Evolutionary conservation across 2,113 vertebrate genomes (phyloP).

Genomic region (Albula goreensis): DNA sequence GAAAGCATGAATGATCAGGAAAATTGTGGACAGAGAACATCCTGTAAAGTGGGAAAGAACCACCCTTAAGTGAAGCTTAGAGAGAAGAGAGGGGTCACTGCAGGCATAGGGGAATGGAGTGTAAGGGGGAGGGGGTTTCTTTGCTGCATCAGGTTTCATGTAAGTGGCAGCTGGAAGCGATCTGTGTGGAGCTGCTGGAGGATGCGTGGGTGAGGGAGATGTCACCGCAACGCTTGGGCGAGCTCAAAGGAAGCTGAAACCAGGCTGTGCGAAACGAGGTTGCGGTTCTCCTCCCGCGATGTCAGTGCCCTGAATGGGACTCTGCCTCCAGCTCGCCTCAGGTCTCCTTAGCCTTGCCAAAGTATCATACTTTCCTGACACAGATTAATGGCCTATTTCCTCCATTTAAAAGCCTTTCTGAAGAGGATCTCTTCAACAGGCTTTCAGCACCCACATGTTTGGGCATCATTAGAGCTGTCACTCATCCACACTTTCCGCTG

Average conservation of each 20-base stretch:
- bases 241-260: neutral
- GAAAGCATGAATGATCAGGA: too few species aligned
- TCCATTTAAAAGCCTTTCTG: neutral
- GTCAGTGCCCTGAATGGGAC: neutral
- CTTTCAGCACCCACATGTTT: neutral
- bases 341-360: too few species aligned
- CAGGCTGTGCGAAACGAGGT: neutral
- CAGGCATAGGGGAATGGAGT: too few species aligned
- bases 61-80: too few species aligned
- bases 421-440: neutral
- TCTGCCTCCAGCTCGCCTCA: neutral
- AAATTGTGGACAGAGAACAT: too few species aligned
- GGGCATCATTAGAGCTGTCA: neutral
- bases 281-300: neutral
- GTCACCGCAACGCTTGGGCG: neutral
- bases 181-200: neutral
- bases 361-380: neutral
- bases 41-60: too few species aligned
- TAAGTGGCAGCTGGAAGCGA: conserved; percentile 4
- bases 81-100: too few species aligned
- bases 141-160: neutral
- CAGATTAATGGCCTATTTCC: conserved; percentile 14
- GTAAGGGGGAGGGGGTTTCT: neutral
- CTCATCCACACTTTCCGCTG: neutral
- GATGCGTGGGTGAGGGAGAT: neutral